Base-by-base conservation (phyloP, 2,797 vertebrate genomes). In the Choloepus didactylus region DNA sequence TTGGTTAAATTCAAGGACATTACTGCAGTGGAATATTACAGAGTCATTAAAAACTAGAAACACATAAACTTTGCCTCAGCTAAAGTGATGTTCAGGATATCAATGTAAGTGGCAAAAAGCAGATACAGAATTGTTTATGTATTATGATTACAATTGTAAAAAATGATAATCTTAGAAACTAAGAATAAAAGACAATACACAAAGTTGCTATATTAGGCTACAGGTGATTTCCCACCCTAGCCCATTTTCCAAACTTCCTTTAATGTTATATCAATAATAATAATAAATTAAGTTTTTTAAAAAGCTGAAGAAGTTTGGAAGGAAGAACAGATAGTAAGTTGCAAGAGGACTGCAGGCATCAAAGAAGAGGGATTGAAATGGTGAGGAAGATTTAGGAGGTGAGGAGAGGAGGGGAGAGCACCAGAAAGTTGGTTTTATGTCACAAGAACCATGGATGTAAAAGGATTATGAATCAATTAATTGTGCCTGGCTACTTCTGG, bases 121-220 rank as follows among this genome's bases (percentile, higher is more conserved):
- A 89, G 62, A 44, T 60, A 73, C 1, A 60, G 70, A 86, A 35
- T 44, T 69, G 5, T 51, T 89, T 86, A 7, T 9, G 31, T 49
- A 2, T 51, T 69, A 66, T 51, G 6, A 31, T 66, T 73, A 77
- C 1, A 54, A 69, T 85, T 7, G 46, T 73, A 41, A 56, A 87
- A 60, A 75, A 76, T 94, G 75, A 67, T 64, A 27, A 66, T 59
- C 31, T 91, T 76, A 70, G 51, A 82, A 94, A 35, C 73, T 70
- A 54, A 67, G 69, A 95, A 69, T 66, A 49, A 95, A 79, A 86
- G 54, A 72, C 44, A 92, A 54, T 54, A 35, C 18, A 56, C 1
- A 15, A 29, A 59, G 18, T 46, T 85, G 31, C 66, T 41, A 4
- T 84, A 10, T 60, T 16, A 93, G 44, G 60, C 75, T 64, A 51